phyloP scores from a whole-genome alignment of 2,113 vertebrate species.

The Nothocercus julius region DNA sequence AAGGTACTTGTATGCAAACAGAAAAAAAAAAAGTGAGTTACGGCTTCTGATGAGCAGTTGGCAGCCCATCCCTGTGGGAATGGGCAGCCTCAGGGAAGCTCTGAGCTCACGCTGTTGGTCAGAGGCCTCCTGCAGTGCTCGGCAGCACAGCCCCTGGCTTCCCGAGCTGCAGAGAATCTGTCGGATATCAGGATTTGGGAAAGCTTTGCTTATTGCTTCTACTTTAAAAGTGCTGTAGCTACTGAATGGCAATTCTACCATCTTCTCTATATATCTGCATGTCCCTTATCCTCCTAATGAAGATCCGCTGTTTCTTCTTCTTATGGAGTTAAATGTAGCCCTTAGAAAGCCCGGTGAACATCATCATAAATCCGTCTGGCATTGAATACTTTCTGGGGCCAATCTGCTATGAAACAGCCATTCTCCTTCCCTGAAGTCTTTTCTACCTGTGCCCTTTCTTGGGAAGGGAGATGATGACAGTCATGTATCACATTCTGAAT shows the following conservation, averaged over 20 bases:
- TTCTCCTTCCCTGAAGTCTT: neutral
- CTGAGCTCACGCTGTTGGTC: neutral
- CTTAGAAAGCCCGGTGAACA: neutral
- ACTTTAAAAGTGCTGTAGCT: neutral
- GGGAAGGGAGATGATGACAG: neutral
- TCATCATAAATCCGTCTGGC: neutral
- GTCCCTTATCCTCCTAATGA: neutral
- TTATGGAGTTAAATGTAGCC: neutral
- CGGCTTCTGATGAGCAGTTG: neutral
- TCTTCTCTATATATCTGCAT: neutral
- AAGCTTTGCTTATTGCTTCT: neutral
- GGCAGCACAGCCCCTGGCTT: too few relatives aligned
- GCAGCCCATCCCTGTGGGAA: too few relatives aligned
- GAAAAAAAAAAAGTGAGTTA: neutral
- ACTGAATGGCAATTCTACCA: neutral
- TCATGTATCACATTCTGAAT: neutral
- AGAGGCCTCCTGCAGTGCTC: too few relatives aligned
- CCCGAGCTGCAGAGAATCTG: too few relatives aligned
- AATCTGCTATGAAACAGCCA: neutral
- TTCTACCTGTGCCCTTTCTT: neutral
- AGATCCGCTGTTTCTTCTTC: neutral
- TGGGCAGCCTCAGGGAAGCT: neutral
- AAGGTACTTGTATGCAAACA: neutral
- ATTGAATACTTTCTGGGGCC: neutral
- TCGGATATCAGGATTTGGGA: neutral